Evolutionary conservation across 2,113 vertebrate genomes (phyloP).

Genomic region (Ophiodon elongatus): DNA sequence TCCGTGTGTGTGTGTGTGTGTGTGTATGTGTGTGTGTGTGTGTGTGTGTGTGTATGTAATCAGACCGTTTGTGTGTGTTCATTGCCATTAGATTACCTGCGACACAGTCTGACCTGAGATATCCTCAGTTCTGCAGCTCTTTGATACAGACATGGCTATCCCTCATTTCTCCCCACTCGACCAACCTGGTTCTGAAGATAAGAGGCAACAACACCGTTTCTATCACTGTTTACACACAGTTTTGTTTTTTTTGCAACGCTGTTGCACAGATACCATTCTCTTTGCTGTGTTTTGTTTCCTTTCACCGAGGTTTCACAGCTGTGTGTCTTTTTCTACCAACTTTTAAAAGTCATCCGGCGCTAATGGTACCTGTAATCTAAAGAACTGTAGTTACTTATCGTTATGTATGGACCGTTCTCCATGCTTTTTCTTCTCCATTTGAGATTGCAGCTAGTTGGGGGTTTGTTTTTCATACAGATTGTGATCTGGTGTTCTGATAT

Average conservation of each 20-base stretch:
- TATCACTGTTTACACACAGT: constrained; percentile 52
- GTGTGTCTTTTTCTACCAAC: background rate
- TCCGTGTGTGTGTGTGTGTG: constrained; percentile 18
- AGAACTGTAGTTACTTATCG: background rate
- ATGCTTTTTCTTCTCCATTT: constrained; percentile 32
- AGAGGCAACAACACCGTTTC: constrained; percentile 74
- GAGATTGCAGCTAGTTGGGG: constrained; percentile 31
- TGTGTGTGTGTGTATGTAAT: constrained; percentile 22
- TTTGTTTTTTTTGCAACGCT: constrained; percentile 6
- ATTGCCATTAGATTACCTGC: constrained; percentile 36
- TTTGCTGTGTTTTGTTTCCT: background rate
- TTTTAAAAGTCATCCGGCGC: background rate
- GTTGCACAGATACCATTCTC: constrained; percentile 21
- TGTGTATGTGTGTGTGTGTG: background rate
- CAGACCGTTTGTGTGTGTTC: constrained; percentile 48
- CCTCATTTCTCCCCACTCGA: constrained; percentile 72
- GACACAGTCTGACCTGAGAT: constrained; percentile 65
- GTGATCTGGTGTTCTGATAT: constrained; percentile 40
- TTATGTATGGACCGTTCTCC: constrained; percentile 27
- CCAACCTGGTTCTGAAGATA: constrained; percentile 76
- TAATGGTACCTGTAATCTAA: constrained; percentile 24
- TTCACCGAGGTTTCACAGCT: constrained; percentile 15
- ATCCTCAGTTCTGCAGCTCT: constrained; percentile 69
- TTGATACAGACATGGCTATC: constrained; percentile 73
- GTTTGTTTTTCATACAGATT: constrained; percentile 29